Evolutionary conservation across 2,888 invertebrate species (phyloP).

Genomic region (Mimachlamys varia): DNA sequence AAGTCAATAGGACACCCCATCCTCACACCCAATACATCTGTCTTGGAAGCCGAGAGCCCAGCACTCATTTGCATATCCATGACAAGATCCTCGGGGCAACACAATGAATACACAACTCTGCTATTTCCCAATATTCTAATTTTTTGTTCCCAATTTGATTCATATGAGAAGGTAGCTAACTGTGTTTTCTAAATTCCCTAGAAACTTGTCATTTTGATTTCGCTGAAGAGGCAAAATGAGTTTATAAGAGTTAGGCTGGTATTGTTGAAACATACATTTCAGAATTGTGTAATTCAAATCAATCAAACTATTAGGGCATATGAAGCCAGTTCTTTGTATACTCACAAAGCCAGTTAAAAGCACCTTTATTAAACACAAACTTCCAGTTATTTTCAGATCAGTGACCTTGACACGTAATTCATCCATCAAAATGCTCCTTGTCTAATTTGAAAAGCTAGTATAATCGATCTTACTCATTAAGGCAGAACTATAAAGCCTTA

Average conservation of each 20-base stretch:
- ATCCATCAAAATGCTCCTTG: background rate
- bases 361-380: background rate
- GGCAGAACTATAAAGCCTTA: background rate
- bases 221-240: background rate
- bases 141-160: constrained; percentile 31
- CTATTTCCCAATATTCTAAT: constrained; percentile 11
- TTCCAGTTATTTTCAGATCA: background rate
- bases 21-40: constrained; percentile 5
- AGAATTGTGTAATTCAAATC: background rate
- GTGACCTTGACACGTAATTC: background rate
- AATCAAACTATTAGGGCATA: background rate
- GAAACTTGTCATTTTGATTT: background rate
- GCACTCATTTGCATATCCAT: constrained; percentile 18
- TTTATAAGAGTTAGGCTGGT: background rate
- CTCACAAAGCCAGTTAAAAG: background rate
- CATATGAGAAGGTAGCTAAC: constrained; percentile 8
- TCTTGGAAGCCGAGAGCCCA: constrained; percentile 13
- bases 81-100: constrained; percentile 31
- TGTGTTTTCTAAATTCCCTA: background rate
- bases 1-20: constrained; percentile 23
- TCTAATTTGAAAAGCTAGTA: background rate
- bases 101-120: constrained; percentile 34
- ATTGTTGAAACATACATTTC: background rate
- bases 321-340: background rate
- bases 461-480: background rate